Conservation (phyloP, 2,888 invertebrate genomes). For the Entomobrya multifasciata region DNA sequence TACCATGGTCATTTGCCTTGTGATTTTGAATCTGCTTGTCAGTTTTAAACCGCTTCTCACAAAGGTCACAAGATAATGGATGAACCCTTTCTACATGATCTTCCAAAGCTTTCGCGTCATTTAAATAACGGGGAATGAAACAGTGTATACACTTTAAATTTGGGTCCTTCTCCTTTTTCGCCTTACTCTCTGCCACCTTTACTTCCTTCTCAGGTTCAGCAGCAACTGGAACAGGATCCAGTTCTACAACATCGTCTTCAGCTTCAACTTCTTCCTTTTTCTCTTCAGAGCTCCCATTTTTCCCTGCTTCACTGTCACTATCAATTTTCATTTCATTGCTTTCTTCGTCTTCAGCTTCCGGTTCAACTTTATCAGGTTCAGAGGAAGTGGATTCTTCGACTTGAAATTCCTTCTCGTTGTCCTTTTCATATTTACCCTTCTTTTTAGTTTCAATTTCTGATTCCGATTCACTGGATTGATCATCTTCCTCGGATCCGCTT, state of each 20-base stretch:
- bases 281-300: not conserved
- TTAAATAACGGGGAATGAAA: slow-evolving; percentile 57
- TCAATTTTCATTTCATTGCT: too few species aligned
- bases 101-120: slow-evolving; percentile 34
- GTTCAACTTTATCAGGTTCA: not conserved
- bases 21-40: slow-evolving; percentile 1
- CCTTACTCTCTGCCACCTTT: slow-evolving; percentile 13
- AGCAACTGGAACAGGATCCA: too few species aligned
- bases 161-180: slow-evolving; percentile 63
- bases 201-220: not conserved
- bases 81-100: slow-evolving; percentile 50
- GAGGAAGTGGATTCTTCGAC: not conserved
- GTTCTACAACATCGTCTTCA: not conserved
- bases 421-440: not conserved
- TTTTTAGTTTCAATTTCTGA: not conserved
- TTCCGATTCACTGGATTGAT: not conserved
- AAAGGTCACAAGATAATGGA: slow-evolving; percentile 21
- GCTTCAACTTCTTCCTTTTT: not conserved
- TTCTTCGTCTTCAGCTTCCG: not conserved
- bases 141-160: slow-evolving; percentile 65
- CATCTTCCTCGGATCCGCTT: slow-evolving; percentile 9
- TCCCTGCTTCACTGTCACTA: not conserved
- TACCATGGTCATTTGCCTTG: not conserved
- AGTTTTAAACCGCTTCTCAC: slow-evolving; percentile 29
- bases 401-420: not conserved